Evolutionary conservation across 2,113 vertebrate species (phyloP).

Genomic region (Pollimyrus isidori): DNA sequence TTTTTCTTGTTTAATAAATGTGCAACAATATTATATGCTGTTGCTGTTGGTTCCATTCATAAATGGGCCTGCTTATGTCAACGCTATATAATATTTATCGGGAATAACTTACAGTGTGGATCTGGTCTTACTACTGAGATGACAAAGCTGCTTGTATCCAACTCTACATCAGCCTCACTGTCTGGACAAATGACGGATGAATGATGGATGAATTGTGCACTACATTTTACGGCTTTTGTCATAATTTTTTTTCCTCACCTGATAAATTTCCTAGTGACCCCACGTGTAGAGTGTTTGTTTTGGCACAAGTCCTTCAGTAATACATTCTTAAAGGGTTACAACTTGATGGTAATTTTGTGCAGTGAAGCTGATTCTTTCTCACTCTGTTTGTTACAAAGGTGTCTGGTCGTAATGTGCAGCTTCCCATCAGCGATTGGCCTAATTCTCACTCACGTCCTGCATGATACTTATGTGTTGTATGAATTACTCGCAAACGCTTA

Average conservation of each 20-base stretch:
- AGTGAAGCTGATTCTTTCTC: background rate
- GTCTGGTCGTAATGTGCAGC: background rate
- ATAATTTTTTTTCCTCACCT: background rate
- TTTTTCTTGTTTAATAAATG: too few species aligned
- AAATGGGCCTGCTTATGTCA: background rate
- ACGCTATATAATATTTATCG: background rate
- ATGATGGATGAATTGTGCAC: background rate
- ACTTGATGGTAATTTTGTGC: background rate
- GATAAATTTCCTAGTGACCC: background rate
- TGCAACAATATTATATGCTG: background rate
- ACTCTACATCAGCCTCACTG: background rate
- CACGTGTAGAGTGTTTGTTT: background rate
- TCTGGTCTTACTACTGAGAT: background rate
- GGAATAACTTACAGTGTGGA: background rate
- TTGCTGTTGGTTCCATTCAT: background rate
- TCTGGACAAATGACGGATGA: background rate
- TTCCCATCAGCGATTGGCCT: background rate
- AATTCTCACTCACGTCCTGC: background rate
- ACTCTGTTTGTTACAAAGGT: background rate
- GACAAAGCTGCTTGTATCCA: background rate
- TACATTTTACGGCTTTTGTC: background rate
- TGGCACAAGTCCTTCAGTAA: background rate
- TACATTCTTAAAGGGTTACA: background rate
- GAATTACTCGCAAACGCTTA: background rate
- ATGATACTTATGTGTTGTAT: background rate